Percentiles rank a stretch among this genome's conserved stretches.
These are phyloP conservation scores for Albula glossodonta DNA, from an alignment of 2,113 vertebrate genomes.

Conservation along the genomic window DNA sequence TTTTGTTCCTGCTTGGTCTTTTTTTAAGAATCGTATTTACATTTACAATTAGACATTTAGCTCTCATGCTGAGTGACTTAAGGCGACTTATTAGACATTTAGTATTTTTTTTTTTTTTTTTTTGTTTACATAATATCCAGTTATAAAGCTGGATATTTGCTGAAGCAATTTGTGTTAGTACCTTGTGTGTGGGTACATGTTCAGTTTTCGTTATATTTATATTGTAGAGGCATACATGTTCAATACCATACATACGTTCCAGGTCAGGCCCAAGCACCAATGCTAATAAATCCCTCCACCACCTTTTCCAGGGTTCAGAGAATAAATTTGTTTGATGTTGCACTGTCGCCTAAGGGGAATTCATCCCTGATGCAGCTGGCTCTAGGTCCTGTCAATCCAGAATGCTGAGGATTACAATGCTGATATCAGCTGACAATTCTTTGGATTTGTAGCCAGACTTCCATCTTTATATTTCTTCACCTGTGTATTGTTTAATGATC, in stretches of 20 bases:
- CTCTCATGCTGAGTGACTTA: too few relatives aligned
- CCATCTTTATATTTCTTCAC: too few relatives aligned
- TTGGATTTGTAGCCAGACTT: neutral
- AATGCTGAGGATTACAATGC: neutral
- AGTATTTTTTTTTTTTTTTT: too few relatives aligned
- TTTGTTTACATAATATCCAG: too few relatives aligned
- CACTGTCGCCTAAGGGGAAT: neutral
- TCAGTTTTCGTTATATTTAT: too few relatives aligned
- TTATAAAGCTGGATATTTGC: too few relatives aligned
- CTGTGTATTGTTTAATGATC: too few relatives aligned
- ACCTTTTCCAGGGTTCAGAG: neutral
- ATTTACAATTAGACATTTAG: too few relatives aligned
- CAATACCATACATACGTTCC: neutral
- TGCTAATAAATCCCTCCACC: neutral
- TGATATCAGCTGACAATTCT: neutral
- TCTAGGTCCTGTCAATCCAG: neutral
- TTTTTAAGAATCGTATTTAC: slow-evolving; percentile 15
- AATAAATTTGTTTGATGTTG: neutral
- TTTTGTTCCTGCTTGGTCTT: neutral
- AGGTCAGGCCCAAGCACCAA: slow-evolving; percentile 14
- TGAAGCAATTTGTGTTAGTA: too few relatives aligned
- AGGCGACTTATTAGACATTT: too few relatives aligned
- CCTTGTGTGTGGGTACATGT: too few relatives aligned
- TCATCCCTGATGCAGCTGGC: neutral
- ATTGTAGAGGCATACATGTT: too few relatives aligned